phyloP scores from a whole-genome alignment of 2,888 invertebrate genomes.

The Stenichneumon culpator region DNA sequence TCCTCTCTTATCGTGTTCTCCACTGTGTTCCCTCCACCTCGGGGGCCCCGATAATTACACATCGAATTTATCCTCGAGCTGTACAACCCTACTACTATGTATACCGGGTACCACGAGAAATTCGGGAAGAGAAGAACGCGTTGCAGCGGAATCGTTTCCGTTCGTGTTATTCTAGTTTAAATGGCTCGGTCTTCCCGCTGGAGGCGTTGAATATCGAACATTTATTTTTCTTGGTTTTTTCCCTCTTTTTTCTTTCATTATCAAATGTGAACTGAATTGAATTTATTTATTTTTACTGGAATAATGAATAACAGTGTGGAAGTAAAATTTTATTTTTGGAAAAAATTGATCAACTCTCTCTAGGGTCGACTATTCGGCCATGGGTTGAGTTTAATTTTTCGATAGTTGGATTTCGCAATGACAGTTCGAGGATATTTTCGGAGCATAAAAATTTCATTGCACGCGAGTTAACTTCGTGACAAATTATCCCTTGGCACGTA shows the following conservation, averaged over 20 bases:
- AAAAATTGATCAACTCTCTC: background rate
- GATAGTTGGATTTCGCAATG: background rate
- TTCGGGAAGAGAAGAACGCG: conserved; percentile 50
- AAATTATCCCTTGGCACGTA: background rate
- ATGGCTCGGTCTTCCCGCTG: background rate
- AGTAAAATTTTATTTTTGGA: background rate
- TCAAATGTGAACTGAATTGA: background rate
- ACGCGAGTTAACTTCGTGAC: background rate
- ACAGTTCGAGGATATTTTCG: background rate
- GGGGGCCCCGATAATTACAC: conserved; percentile 61
- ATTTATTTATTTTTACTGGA: background rate
- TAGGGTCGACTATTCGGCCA: background rate
- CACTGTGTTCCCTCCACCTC: conserved; percentile 24
- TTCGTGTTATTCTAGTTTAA: conserved; percentile 69
- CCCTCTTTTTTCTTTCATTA: background rate
- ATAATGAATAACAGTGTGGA: background rate
- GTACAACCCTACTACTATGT: background rate
- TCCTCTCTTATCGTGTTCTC: conserved; percentile 49
- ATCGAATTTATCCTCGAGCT: conserved; percentile 60
- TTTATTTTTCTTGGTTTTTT: conserved; percentile 10
- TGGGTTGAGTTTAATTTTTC: background rate
- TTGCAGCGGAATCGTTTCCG: conserved; percentile 72
- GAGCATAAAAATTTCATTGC: no score
- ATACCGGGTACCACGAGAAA: conserved; percentile 1
- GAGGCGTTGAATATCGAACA: background rate